Conservation (phyloP, 53 echinoderm and acorn worm species). For the Patiria pectinifera region DNA sequence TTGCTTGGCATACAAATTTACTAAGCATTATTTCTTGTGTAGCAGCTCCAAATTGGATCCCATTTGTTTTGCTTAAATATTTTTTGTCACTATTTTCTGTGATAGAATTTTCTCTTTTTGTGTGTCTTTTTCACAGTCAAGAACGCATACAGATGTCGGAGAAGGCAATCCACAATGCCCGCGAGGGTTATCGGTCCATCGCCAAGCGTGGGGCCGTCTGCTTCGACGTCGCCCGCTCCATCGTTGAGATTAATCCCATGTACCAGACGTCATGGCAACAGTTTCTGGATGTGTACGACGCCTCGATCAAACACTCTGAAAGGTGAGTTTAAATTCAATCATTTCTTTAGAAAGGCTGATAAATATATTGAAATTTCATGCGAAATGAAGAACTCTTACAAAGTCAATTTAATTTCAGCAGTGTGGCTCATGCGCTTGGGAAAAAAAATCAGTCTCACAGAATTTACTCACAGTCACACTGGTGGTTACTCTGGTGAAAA, state of each 20-base stretch:
- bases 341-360: neutral
- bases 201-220: slow-evolving; percentile 95
- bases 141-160: slow-evolving; percentile 89
- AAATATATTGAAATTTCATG: too few species aligned
- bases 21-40: too few species aligned
- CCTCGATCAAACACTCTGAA: slow-evolving; percentile 96
- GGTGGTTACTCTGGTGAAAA: too few species aligned
- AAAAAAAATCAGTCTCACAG: too few species aligned
- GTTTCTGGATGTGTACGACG: slow-evolving; percentile 95
- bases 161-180: slow-evolving; percentile 90
- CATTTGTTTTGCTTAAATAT: too few species aligned
- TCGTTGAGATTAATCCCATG: slow-evolving; percentile 83
- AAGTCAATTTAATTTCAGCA: too few species aligned
- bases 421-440: too few species aligned
- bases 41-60: too few species aligned
- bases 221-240: slow-evolving; percentile 86
- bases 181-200: slow-evolving; percentile 94
- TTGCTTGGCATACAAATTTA: too few species aligned
- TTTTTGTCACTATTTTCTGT: too few species aligned
- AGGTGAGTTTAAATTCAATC: slow-evolving; percentile 66
- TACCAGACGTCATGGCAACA: slow-evolving; percentile 95
- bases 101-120: neutral
- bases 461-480: too few species aligned
- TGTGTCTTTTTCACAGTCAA: slow-evolving; percentile 67
- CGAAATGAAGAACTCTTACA: too few species aligned